These are phyloP conservation scores for Acleris emargana DNA, from an alignment of 2,888 invertebrate genomes.

Conservation along the genomic window DNA sequence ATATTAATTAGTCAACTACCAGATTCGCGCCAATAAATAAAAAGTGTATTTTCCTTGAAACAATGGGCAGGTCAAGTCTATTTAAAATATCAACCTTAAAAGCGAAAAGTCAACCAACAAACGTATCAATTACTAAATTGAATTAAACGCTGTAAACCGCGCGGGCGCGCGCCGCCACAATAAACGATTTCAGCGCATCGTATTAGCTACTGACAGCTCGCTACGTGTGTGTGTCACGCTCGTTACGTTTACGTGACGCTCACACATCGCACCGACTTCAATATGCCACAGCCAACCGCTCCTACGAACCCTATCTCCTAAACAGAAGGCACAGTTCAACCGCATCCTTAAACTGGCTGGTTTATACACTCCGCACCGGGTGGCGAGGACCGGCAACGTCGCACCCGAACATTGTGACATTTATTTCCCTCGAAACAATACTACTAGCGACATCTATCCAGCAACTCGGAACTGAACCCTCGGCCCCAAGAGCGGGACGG, in stretches of 20 bases:
- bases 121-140: conserved; percentile 83
- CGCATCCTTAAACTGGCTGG: conserved; percentile 56
- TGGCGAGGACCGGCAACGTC: conserved; percentile 82
- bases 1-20: neutral
- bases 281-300: conserved; percentile 50
- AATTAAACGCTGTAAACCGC: conserved; percentile 81
- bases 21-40: conserved; percentile 36
- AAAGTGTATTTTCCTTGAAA: conserved; percentile 10
- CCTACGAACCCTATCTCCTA: conserved; percentile 54
- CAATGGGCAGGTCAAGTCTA: conserved; percentile 4
- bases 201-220: conserved; percentile 81
- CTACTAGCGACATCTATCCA: conserved; percentile 77
- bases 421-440: conserved; percentile 67
- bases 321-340: conserved; percentile 50
- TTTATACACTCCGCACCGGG: conserved; percentile 74
- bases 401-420: conserved; percentile 80
- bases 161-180: conserved; percentile 69
- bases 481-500: conserved; percentile 76
- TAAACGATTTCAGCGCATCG: conserved; percentile 80
- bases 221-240: conserved; percentile 78
- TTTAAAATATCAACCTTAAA: conserved; percentile 45
- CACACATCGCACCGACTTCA: conserved; percentile 67
- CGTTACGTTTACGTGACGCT: conserved; percentile 81
- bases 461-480: conserved; percentile 54
- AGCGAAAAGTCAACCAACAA: conserved; percentile 68